Evolutionary conservation across 1,140 invertebrate genomes (phyloP), one percentile per base, ranked within the genome.

Genomic region (Sitobion miscanthi): DNA sequence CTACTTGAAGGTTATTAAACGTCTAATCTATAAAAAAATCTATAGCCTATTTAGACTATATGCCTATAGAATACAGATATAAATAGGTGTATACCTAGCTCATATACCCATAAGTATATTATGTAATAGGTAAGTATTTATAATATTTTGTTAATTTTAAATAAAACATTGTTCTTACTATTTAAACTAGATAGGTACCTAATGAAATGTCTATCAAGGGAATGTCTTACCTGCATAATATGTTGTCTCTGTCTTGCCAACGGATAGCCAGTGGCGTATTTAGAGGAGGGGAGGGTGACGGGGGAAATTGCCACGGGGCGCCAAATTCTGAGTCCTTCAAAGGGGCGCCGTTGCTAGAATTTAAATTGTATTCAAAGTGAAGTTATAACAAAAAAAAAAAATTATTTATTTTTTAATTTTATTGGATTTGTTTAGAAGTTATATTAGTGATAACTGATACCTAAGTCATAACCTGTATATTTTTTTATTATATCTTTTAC

Each of bases 1-100:
- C 62, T 77, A 77, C 30, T 77, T n/a, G 62, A 77, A 77, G 62
- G 62, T 77, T n/a, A 77, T 77, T 77, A 77, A 77, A 77, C n/a
- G 62, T 77, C 62, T 77, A 77, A 77, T 77, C 62, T 77, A 30
- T 77, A n/a, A n/a, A 77, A n/a, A 30, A 77, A 77, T 77, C 62
- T 77, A n/a, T n/a, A 35, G 62, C 30, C n/a, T 77, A n/a, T 77
- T 77, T 77, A 77, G 62, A 11, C 62, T 77, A 77, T 77, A 77
- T n/a, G 62, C 30, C 14, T 77, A 42, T 42, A 42, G 42, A 42
- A 42, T 42, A n/a, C 11, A 62, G 30, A 69, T 69, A 69, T 54
- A 54, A 54, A 17, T 54, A 54, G 5, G 20, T 2, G 21, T 17
- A 52, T 52, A 52, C 1, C 49, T 52, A 8, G 0, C 21, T 54